Percentiles rank a stretch among this genome's conserved stretches.
Conservation (phyloP, 2,888 invertebrate species). For the Pristionchus exspectatus region DNA sequence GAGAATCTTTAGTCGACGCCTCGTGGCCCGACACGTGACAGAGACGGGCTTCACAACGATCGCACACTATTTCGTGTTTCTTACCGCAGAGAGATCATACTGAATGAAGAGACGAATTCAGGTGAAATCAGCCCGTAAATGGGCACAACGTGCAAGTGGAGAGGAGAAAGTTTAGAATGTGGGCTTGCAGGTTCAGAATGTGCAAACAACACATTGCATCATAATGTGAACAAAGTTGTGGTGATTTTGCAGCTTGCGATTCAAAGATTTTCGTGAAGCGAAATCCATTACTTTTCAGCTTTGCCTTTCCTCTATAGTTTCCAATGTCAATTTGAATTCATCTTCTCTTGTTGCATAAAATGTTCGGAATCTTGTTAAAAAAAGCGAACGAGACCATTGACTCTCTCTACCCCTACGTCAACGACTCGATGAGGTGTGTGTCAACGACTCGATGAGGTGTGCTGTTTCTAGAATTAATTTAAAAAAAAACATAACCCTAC, state of each 20-base stretch:
- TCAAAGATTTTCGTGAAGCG: no score
- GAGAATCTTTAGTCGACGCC: constrained; percentile 1
- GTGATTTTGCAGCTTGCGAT: neutral
- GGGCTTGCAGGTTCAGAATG: neutral
- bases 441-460: no score
- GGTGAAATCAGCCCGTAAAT: neutral
- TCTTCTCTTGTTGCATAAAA: no score
- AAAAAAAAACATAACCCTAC: no score
- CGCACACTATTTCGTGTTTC: neutral
- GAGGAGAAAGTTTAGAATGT: neutral
- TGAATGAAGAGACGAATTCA: neutral
- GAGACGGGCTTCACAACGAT: neutral
- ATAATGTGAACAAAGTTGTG: neutral
- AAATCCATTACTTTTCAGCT: no score
- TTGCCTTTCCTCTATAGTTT: no score
- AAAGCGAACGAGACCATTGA: no score
- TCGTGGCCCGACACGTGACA: neutral
- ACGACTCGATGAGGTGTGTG: no score
- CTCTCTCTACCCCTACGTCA: no score
- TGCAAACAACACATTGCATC: neutral
- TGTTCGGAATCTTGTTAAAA: no score
- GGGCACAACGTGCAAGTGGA: neutral
- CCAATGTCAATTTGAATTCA: no score
- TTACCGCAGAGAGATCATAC: neutral
- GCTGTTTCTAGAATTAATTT: no score